These are phyloP conservation scores for Mycalesis mineus DNA, from an alignment of 2,888 invertebrate species.

Conservation along the genomic window DNA sequence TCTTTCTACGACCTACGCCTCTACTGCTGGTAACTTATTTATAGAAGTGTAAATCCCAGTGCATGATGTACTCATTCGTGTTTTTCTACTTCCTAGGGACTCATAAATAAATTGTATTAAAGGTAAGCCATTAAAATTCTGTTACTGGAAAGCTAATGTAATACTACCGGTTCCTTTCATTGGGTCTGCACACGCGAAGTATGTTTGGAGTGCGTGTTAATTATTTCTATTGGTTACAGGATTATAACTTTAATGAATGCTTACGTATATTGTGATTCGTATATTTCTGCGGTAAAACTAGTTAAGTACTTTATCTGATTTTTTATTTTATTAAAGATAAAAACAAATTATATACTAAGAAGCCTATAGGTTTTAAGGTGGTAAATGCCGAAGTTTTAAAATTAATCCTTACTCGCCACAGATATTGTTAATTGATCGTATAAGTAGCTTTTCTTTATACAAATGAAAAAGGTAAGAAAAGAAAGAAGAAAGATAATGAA, in stretches of 20 bases:
- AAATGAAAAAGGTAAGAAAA: too few species aligned
- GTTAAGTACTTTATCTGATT: not conserved
- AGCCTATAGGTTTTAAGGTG: too few species aligned
- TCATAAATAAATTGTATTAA: not conserved
- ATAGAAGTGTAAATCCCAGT: too few species aligned
- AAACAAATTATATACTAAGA: too few species aligned
- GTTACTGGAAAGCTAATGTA: constrained; percentile 2
- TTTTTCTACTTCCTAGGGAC: not conserved
- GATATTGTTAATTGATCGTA: too few species aligned
- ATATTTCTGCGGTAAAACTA: not conserved
- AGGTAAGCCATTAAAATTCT: constrained; percentile 1
- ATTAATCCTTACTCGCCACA: too few species aligned
- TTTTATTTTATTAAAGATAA: not conserved
- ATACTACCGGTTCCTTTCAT: constrained; percentile 8
- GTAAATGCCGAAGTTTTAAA: too few species aligned
- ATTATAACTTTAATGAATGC: not conserved
- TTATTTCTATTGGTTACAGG: constrained; percentile 19
- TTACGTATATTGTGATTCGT: not conserved
- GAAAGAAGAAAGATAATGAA: too few species aligned
- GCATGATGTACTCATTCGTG: not conserved
- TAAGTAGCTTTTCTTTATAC: too few species aligned
- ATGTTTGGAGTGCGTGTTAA: constrained; percentile 23
- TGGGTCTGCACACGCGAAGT: not conserved
- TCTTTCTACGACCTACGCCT: too few species aligned
- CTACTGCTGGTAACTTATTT: too few species aligned